Percentiles rank a stretch among this genome's conserved stretches.
phyloP scores from a whole-genome alignment of 2,113 vertebrate genomes.

The Corythaeola cristata region DNA sequence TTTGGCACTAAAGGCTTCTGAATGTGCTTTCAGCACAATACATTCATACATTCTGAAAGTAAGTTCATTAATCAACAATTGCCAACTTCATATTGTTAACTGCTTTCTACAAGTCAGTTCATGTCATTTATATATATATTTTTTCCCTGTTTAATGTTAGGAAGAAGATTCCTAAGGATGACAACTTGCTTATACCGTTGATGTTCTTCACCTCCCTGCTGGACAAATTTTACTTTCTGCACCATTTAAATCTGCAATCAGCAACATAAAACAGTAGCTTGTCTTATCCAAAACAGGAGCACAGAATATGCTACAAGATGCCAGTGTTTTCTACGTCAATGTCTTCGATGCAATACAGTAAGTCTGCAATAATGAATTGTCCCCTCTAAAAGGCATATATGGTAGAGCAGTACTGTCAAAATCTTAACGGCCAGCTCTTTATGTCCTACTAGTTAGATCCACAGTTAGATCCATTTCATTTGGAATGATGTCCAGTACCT shows the following conservation, averaged over 20 bases:
- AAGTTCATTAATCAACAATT: background rate
- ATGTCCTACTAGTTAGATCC: background rate
- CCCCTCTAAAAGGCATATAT: background rate
- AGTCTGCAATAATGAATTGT: background rate
- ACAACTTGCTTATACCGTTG: background rate
- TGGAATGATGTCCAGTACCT: background rate
- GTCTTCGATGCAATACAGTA: background rate
- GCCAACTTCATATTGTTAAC: background rate
- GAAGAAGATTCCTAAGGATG: background rate
- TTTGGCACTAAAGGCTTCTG: background rate
- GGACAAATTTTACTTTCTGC: background rate
- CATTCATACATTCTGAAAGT: no score
- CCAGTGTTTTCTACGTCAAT: background rate
- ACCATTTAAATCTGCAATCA: background rate
- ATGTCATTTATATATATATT: background rate
- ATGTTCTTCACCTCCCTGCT: background rate
- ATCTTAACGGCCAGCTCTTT: background rate
- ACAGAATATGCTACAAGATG: background rate
- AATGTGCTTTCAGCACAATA: background rate
- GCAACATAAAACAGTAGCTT: background rate
- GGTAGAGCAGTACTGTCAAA: background rate
- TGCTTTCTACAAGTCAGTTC: background rate
- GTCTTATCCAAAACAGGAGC: background rate
- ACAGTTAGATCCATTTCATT: background rate
- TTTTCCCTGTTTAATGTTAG: background rate